These are phyloP conservation scores for Mythimna loreyi DNA, from an alignment of 2,888 invertebrate genomes.

Conservation along the genomic window DNA sequence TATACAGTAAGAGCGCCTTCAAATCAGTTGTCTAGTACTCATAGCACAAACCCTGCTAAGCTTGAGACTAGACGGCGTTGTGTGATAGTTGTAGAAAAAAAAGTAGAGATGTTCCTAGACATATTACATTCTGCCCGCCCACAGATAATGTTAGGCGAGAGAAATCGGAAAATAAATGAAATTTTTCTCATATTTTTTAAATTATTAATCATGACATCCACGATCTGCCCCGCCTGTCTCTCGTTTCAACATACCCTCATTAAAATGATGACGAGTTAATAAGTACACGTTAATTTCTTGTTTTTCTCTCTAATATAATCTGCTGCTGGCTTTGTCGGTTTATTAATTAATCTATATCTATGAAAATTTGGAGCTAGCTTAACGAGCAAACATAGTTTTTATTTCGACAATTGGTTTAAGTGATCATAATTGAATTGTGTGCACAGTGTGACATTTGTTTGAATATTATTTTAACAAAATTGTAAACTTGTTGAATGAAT, in stretches of 20 bases:
- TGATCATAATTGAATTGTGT: conserved; percentile 40
- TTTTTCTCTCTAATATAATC: conserved; percentile 11
- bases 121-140: too few relatives aligned
- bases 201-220: too few relatives aligned
- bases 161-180: not conserved
- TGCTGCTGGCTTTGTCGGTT: not conserved
- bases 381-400: conserved; percentile 23
- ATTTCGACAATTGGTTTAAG: conserved; percentile 20
- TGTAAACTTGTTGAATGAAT: not conserved
- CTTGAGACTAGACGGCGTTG: too few relatives aligned
- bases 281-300: not conserved
- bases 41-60: too few relatives aligned
- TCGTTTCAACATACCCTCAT: not conserved
- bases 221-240: not conserved
- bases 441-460: conserved; percentile 15
- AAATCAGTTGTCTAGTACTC: too few relatives aligned
- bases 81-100: too few relatives aligned
- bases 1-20: too few relatives aligned
- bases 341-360: not conserved
- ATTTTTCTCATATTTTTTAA: not conserved
- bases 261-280: not conserved
- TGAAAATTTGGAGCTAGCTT: not conserved
- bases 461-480: not conserved
- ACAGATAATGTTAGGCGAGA: too few relatives aligned
- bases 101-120: too few relatives aligned